Base-by-base conservation (phyloP, 1,140 invertebrate genomes). In the Platyscapa corneri region DNA sequence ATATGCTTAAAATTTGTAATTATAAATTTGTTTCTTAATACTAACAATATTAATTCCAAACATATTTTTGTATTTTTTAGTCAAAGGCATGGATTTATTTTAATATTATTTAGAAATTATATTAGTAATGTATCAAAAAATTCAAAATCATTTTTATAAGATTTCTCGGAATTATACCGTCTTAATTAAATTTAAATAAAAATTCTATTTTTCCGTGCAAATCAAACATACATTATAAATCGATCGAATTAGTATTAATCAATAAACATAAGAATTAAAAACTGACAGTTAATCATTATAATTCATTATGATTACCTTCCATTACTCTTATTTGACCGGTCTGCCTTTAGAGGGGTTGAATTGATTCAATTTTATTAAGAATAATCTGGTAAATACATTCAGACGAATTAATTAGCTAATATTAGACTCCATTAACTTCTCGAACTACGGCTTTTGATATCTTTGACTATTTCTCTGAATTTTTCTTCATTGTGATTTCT, bases 1-100 rank as follows among this genome's bases (percentile, higher is more conserved):
- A 67, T 27, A 67, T 72, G 30, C 65, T 6, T 67, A 75, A 37
- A 37, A 82, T 82, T 60, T 39, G 34, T 82, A 56, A 82, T 75
- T 75, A 60, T 64, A 75, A 74, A 27, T 12, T 60, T 78, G 46
- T 56, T 37, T 82, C 18, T 27, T 23, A 72, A 82, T 72, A 20
- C 27, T 12, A 70, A 67, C 23, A 42, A 60, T 37, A 30, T 65
- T 10, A 42, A 65, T 65, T 37, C 60, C 60, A 14, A 12, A 60
- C 76, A 27, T 37, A 60, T 39, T 67, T 76, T 53, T 34, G 10
- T 46, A 46, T 46, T 39, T 12, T 34, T 76, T 30, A 34, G 30
- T 27, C 37, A 42, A n/a, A 12, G 23, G 23, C 37, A 23, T 18
- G 23, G 42, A 74, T 74, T 23, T n/a, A 20, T 74, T n/a, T 20